Conservation (phyloP, 2,888 invertebrate species). For the Creontiades dilutus region DNA sequence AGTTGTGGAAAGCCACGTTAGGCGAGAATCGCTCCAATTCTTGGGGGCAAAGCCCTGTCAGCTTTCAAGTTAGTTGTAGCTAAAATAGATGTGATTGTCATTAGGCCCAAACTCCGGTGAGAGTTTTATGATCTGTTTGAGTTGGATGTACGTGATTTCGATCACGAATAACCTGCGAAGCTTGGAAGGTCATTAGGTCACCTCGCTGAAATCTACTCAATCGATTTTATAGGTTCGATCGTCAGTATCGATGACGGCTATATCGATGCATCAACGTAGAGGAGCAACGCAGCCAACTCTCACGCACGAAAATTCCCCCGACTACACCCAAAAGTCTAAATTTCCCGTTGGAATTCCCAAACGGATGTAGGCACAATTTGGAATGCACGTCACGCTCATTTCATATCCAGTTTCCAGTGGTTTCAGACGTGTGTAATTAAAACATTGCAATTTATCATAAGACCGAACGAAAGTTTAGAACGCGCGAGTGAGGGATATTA, state of each 20-base stretch:
- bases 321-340: too few relatives aligned
- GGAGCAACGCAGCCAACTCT: background rate
- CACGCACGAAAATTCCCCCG: background rate
- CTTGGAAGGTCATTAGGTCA: too few relatives aligned
- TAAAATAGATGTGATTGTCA: too few relatives aligned
- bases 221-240: background rate
- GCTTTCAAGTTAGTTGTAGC: too few relatives aligned
- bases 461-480: background rate
- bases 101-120: too few relatives aligned
- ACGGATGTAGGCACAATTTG: conserved; percentile 46
- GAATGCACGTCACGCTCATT: conserved; percentile 65
- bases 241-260: background rate
- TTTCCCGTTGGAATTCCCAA: conserved; percentile 63
- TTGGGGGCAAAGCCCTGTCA: too few relatives aligned
- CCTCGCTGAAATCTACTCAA: too few relatives aligned
- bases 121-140: too few relatives aligned
- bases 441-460: background rate
- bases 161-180: too few relatives aligned
- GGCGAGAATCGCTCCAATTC: too few relatives aligned
- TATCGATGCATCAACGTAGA: background rate
- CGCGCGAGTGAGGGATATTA: background rate
- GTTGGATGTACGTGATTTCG: too few relatives aligned
- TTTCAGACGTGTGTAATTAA: conserved; percentile 3
- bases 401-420: conserved; percentile 59
- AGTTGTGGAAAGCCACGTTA: too few relatives aligned